phyloP scores from a whole-genome alignment of 2,888 invertebrate genomes.

The Drosophila paucipuncta region DNA sequence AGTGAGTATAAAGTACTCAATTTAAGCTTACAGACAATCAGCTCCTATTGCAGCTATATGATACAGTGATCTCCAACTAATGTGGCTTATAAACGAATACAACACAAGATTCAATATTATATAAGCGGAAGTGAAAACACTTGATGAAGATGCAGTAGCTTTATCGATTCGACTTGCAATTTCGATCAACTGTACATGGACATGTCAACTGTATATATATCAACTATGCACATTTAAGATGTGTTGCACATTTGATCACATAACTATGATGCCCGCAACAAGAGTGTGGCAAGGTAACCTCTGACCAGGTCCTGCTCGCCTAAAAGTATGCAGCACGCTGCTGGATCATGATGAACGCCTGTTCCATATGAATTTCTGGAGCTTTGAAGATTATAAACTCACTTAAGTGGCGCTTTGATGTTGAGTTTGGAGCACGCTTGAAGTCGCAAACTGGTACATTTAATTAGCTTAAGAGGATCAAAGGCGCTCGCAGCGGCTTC shows the following conservation, averaged over 20 bases:
- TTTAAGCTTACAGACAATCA: neutral
- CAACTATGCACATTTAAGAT: neutral
- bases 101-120: neutral
- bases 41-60: no score
- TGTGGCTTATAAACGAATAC: neutral
- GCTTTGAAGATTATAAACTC: constrained; percentile 84
- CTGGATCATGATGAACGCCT: constrained; percentile 74
- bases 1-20: neutral
- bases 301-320: constrained; percentile 29
- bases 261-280: neutral
- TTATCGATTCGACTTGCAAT: neutral
- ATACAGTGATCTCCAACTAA: neutral
- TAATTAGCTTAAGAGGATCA: constrained; percentile 78
- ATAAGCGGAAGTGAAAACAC: accelerated
- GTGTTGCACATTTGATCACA: neutral
- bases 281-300: constrained; percentile 20
- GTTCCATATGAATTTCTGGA: constrained; percentile 83
- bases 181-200: neutral
- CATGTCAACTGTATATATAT: neutral
- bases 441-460: constrained; percentile 45
- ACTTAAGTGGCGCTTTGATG: constrained; percentile 82
- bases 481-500: constrained; percentile 47
- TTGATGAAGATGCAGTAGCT: neutral
- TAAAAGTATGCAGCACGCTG: constrained; percentile 42
- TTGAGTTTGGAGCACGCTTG: constrained; percentile 62